Evolutionary conservation across 2,113 vertebrate genomes (phyloP).

Genomic region (Gobiocypris rarus): DNA sequence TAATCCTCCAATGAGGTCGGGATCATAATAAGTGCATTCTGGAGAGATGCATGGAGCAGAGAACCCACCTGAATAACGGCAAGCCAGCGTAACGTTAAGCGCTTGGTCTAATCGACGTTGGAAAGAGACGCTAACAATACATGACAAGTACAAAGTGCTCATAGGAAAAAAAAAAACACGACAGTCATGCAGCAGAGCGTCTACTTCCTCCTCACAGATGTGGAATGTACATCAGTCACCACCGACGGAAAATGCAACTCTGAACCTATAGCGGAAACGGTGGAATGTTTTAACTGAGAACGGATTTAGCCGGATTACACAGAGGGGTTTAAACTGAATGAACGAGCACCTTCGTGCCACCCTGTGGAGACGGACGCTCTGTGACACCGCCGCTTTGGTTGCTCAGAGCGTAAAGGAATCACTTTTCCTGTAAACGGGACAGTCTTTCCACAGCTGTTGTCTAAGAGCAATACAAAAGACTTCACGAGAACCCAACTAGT

Average conservation of each 20-base stretch:
- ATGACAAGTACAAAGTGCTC: constrained; percentile 66
- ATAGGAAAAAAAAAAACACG: constrained; percentile 53
- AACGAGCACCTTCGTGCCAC: no score
- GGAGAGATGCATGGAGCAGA: background rate
- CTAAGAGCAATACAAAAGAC: constrained; percentile 90
- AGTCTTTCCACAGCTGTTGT: constrained; percentile 84
- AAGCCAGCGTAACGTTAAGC: background rate
- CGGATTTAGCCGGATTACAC: no score
- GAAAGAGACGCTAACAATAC: constrained; percentile 55
- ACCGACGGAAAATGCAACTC: background rate
- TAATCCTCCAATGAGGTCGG: constrained; percentile 12
- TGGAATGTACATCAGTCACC: constrained; percentile 6
- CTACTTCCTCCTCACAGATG: constrained; percentile 26
- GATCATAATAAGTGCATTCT: background rate
- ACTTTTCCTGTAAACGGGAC: constrained; percentile 49
- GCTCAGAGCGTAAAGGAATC: constrained; percentile 8
- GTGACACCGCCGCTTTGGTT: background rate
- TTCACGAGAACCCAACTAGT: constrained; percentile 93
- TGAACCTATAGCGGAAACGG: no score
- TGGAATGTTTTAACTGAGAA: background rate
- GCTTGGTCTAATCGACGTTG: background rate
- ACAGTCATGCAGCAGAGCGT: constrained; percentile 58
- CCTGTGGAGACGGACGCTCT: no score
- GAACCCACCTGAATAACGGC: constrained; percentile 9
- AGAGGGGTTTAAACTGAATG: no score